Conservation (phyloP, 2,797 vertebrate species). For the Clarias laeviceps region DNA sequence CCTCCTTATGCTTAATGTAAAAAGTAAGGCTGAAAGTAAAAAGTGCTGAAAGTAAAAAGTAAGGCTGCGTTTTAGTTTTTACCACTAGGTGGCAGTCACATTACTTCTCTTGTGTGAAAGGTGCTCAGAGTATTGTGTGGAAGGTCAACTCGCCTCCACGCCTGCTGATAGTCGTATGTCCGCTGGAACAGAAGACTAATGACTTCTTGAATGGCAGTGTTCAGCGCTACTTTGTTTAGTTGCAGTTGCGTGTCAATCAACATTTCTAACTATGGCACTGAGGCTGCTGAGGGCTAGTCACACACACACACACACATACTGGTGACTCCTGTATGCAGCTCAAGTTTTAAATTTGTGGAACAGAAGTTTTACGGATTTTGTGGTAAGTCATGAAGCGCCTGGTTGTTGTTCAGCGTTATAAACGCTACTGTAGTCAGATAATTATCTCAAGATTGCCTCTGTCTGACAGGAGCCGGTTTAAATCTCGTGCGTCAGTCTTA, state of each 20-base stretch:
- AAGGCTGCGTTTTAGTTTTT: background rate
- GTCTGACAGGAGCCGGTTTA: background rate
- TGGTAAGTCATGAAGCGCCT: slow-evolving; percentile 19
- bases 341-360: background rate
- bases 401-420: background rate
- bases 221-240: background rate
- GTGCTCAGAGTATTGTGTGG: background rate
- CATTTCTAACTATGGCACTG: slow-evolving; percentile 13
- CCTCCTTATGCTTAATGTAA: too few species aligned
- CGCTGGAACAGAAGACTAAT: background rate
- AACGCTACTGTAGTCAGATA: background rate
- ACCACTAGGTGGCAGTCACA: slow-evolving; percentile 38
- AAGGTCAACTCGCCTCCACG: slow-evolving; percentile 21
- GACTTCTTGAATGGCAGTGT: slow-evolving; percentile 26
- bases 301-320: too few species aligned
- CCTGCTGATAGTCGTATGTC: slow-evolving; percentile 15
- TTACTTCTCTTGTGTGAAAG: background rate
- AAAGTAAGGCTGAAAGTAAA: too few species aligned
- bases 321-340: background rate
- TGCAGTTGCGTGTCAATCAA: slow-evolving; percentile 16
- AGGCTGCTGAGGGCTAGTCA: background rate
- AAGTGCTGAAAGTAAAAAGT: background rate
- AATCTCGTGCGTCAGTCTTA: background rate
- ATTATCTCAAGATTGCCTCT: background rate
- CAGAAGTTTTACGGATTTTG: background rate